A percentile compares a stretch with the other conserved stretches of the same genome.
Evolutionary conservation across 1,140 invertebrate species (phyloP).

Genomic region (Camponotus floridanus): DNA sequence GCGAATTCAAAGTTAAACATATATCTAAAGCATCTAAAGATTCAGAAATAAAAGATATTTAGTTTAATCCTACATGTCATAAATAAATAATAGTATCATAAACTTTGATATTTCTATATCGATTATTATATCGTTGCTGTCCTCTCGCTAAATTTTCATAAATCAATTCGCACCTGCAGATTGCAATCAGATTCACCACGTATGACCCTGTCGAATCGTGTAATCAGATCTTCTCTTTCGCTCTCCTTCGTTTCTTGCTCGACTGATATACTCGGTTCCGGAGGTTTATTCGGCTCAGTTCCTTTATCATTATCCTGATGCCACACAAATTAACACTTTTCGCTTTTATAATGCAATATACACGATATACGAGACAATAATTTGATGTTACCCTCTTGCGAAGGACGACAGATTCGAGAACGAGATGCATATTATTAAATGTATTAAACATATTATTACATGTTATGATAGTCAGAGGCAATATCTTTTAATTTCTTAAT

Average conservation of each 20-base stretch:
- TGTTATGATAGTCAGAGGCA: neutral
- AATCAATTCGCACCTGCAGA: conserved; percentile 77
- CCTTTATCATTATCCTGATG: conserved; percentile 78
- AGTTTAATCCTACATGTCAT: too few relatives aligned
- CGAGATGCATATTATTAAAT: neutral
- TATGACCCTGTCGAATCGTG: conserved; percentile 81
- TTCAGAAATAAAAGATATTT: too few relatives aligned
- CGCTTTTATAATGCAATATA: conserved; percentile 45
- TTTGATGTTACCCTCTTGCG: neutral
- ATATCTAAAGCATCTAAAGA: too few relatives aligned
- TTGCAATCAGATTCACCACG: conserved; percentile 77
- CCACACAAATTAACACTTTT: conserved; percentile 65
- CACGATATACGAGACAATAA: neutral
- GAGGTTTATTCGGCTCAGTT: conserved; percentile 70
- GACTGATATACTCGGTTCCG: conserved; percentile 72
- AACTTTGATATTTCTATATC: neutral
- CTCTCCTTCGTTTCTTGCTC: conserved; percentile 76
- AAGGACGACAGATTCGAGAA: conserved; percentile 51
- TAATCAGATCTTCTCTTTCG: conserved; percentile 81
- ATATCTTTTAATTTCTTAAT: neutral
- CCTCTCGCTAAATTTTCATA: neutral
- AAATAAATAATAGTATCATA: neutral
- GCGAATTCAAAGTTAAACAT: neutral
- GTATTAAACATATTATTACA: too few relatives aligned
- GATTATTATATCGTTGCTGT: neutral